These are phyloP conservation scores for Galago senegalensis DNA, from an alignment of 2,797 vertebrate genomes.

Conservation along the genomic window DNA sequence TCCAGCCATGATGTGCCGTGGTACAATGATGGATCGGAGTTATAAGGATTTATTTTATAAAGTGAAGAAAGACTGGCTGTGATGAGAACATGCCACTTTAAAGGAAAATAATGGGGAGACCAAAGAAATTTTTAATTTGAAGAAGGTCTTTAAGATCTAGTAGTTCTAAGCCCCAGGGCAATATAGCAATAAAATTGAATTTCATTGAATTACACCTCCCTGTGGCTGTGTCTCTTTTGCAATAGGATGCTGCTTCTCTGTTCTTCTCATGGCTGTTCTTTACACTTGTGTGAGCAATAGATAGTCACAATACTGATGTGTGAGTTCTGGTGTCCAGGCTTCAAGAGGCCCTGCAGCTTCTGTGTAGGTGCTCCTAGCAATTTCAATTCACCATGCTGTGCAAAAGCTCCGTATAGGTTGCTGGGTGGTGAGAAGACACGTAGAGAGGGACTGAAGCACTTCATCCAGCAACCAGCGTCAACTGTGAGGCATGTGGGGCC, in stretches of 20 bases:
- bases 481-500: too few species aligned
- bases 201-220: neutral
- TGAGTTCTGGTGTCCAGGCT: neutral
- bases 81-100: neutral
- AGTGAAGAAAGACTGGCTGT: neutral
- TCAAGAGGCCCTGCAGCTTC: neutral
- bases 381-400: fast-evolving
- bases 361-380: neutral
- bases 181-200: neutral
- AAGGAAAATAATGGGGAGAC: neutral
- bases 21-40: neutral
- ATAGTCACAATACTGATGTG: neutral
- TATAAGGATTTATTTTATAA: neutral
- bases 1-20: neutral
- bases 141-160: neutral
- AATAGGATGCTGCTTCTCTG: neutral
- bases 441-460: neutral
- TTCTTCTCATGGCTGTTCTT: neutral
- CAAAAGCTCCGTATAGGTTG: neutral
- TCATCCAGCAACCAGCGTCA: neutral
- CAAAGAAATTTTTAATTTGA: neutral
- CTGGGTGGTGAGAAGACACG: fast-evolving
- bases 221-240: neutral
- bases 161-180: neutral
- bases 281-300: neutral